These are phyloP conservation scores for Panzeria rudis DNA, from an alignment of 2,888 invertebrate genomes.

Conservation along the genomic window DNA sequence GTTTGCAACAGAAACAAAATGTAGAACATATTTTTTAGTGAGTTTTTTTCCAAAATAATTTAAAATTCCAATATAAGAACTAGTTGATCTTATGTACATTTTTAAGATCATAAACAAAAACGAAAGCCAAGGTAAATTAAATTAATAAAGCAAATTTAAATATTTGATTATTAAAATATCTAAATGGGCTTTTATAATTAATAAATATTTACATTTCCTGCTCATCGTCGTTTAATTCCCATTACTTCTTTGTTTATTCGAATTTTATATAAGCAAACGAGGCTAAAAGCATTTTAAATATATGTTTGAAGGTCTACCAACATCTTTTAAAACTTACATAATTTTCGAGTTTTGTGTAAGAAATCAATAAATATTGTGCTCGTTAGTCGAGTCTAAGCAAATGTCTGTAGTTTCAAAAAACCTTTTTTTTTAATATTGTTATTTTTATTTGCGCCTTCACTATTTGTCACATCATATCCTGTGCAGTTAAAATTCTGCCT, in stretches of 20 bases:
- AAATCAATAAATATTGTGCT: no score
- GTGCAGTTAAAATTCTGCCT: slow-evolving; percentile 23
- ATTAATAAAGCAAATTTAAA: background rate
- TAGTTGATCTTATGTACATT: background rate
- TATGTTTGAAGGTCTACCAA: no score
- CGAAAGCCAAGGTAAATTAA: background rate
- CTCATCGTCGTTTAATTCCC: no score
- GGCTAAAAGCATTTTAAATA: no score
- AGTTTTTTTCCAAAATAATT: background rate
- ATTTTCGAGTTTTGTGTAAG: no score
- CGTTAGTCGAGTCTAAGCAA: no score
- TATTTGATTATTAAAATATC: background rate
- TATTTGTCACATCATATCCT: slow-evolving; percentile 40
- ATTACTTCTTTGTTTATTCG: no score
- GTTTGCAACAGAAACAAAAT: background rate
- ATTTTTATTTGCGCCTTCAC: background rate
- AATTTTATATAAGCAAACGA: no score
- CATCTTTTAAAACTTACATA: no score
- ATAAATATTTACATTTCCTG: no score
- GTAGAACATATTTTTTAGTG: background rate
- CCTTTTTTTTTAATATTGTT: no score
- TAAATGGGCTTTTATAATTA: background rate
- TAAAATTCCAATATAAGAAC: background rate
- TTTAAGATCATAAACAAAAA: background rate
- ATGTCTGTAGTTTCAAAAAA: no score